Evolutionary conservation across 2,113 vertebrate species (phyloP).

Genomic region (Lepisosteus oculatus): DNA sequence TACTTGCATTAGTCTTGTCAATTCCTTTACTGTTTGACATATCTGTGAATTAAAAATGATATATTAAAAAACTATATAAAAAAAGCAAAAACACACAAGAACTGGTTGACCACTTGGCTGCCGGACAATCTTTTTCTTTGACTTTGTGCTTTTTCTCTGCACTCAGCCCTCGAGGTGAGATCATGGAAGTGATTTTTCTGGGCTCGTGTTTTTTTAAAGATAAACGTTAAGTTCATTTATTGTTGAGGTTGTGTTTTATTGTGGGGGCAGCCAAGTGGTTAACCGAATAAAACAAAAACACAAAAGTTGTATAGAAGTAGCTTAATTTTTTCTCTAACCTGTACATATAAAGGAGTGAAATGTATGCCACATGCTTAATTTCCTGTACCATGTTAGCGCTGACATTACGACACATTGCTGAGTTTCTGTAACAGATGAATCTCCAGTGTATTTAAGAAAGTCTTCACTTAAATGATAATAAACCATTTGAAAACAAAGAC

Average conservation of each 20-base stretch:
- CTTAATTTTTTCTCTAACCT: conserved; percentile 69
- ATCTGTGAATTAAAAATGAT: conserved; percentile 60
- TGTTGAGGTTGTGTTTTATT: conserved; percentile 57
- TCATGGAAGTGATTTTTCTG: conserved; percentile 47
- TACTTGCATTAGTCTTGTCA: conserved; percentile 76
- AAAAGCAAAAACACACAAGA: too few relatives aligned
- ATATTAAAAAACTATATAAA: conserved; percentile 48
- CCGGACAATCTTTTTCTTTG: conserved; percentile 44
- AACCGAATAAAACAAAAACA: conserved; percentile 54
- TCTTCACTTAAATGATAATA: background rate
- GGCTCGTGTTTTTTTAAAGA: conserved; percentile 39
- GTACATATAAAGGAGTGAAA: conserved; percentile 74
- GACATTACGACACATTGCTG: conserved; percentile 78
- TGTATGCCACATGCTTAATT: conserved; percentile 55
- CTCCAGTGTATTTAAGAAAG: conserved; percentile 69
- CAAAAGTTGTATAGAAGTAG: conserved; percentile 78
- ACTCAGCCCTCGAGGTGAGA: conserved; percentile 31
- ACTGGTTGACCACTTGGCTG: conserved; percentile 67
- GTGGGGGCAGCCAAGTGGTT: conserved; percentile 65
- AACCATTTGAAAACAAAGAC: background rate
- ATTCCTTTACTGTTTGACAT: conserved; percentile 59
- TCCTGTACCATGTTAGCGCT: conserved; percentile 70
- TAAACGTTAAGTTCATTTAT: conserved; percentile 49
- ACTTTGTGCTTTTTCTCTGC: conserved; percentile 41
- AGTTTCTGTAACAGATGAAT: conserved; percentile 81